Evolutionary conservation across 2,113 vertebrate species (phyloP), one percentile per base, ranked within the genome.

Genomic region (Scartelaos histophorus): DNA sequence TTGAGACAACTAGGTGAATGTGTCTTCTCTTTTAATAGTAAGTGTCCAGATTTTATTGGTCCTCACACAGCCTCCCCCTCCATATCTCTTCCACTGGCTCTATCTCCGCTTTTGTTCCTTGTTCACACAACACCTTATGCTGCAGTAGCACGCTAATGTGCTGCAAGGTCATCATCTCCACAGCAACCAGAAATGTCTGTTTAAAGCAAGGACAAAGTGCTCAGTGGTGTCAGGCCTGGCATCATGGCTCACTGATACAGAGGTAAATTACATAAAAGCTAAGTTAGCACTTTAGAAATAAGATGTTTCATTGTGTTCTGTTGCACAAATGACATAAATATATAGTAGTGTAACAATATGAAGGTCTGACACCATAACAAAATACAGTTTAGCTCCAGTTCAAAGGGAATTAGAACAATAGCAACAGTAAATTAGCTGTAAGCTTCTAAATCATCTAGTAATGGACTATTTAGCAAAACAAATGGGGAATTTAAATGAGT

Each of bases 101-200:
- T 17, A 62, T 78, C 74, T 68, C 77, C 64, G 56, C 29, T 68
- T 72, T 64, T 68, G 38, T 69, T 78, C 69, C 75, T 82, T 76
- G 74, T 73, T 79, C 83, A 70, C 74, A 77, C 85, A 81, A 74
- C 79, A 87, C 84, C 86, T 85, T 76, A n/a, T 82, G 81, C 86
- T 87, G 88, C 88, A 86, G 86, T 78, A 43, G 38, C 75, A 84
- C 70, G 15, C 60, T 71, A 79, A 85, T 71, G 76, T 87, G 87
- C 88, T 86, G 82, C 87, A 90, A 89, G 87, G 84, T 90, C 89
- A 83, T 62, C 74, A 70, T 82, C 5, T 6, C 76, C 76, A 83
- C 70, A 16, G 83, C 73, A 81, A 82, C 78, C 34, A 72, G 65
- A 76, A 79, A 86, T 74, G 64, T 75, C 38, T 61, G 72, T 79